A percentile compares a stretch with the other conserved stretches of the same genome.
phyloP scores from a whole-genome alignment of 1,140 invertebrate species.

The Trichomalopsis sarcophagae region DNA sequence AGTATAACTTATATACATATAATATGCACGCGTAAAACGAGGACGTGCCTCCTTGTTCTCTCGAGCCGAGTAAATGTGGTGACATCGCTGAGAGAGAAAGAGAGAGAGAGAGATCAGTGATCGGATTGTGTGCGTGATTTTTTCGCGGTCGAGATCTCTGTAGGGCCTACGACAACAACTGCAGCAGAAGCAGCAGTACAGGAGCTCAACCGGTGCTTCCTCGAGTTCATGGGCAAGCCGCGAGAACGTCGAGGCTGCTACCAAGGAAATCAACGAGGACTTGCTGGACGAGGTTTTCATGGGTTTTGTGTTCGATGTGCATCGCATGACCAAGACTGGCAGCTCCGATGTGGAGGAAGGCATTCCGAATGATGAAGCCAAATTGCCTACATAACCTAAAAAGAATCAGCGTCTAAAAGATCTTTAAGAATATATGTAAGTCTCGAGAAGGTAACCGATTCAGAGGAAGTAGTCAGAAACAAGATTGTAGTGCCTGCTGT shows the following conservation, averaged over 20 bases:
- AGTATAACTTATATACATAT: no score
- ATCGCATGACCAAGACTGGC: conserved; percentile 85
- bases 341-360: conserved; percentile 82
- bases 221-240: conserved; percentile 75
- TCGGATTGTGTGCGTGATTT: no score
- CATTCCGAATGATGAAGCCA: conserved; percentile 82
- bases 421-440: conserved; percentile 82
- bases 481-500: conserved; percentile 84
- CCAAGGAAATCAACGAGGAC: conserved; percentile 82
- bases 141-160: no score
- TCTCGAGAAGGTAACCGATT: conserved; percentile 81
- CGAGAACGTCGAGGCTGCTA: conserved; percentile 75
- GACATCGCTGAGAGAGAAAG: no score
- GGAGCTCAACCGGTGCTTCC: conserved; percentile 70
- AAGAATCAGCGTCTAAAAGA: conserved; percentile 76
- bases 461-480: conserved; percentile 82
- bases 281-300: conserved; percentile 85
- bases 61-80: no score
- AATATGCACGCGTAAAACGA: no score
- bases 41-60: no score
- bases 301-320: conserved; percentile 88
- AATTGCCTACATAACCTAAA: conserved; percentile 77
- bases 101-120: no score
- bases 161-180: no score
- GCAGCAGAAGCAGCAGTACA: no score